Base-by-base conservation (phyloP, 2,888 invertebrate genomes). In the Aquatica leii region DNA sequence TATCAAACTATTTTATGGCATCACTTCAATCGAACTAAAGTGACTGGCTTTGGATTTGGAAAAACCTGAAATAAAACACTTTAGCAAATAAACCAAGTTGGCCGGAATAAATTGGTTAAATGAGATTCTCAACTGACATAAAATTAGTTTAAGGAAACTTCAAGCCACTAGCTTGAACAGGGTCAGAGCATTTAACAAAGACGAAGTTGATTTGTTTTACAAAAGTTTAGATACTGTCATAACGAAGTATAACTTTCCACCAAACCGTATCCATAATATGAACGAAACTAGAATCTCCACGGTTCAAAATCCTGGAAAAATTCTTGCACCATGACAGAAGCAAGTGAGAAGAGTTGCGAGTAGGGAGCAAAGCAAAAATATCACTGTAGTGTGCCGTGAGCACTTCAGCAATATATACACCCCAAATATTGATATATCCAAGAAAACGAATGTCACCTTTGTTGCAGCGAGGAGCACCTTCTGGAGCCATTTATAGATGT, bases 401-500 rank as follows among this genome's bases (percentile, higher is more conserved):
- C 31, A 9, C 31, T 31, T 31, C 31, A 31, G 31, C 5, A 31
- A 31, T 9, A 31, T 31, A n/a, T n/a, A n/a, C n/a, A n/a, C n/a
- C n/a, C n/a, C n/a, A n/a, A n/a, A n/a, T n/a, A n/a, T n/a, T n/a
- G 4, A 31, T 31, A 31, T 31, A 31, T 31, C 31, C 31, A 31
- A 31, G 31, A 9, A 31, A 4, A 31, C 31, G 31, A 31, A 31
- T 31, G 31, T 31, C 37, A 12, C 9, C 11, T 37, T 37, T 37
- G 37, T 37, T 37, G 11, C 5, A 37, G 37, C 37, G 37, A 37
- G 4, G 37, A 37, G 37, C 4, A 11, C 37, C 37, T 37, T 2
- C 5, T 37, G 37, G 37, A 37, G 37, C 37, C 12, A 37, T 37
- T 37, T 37, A 37, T 37, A 37, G 37, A 37, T 37, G 37, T 37